Conservation (phyloP, 2,888 invertebrate genomes). For the Diaperis boleti region DNA sequence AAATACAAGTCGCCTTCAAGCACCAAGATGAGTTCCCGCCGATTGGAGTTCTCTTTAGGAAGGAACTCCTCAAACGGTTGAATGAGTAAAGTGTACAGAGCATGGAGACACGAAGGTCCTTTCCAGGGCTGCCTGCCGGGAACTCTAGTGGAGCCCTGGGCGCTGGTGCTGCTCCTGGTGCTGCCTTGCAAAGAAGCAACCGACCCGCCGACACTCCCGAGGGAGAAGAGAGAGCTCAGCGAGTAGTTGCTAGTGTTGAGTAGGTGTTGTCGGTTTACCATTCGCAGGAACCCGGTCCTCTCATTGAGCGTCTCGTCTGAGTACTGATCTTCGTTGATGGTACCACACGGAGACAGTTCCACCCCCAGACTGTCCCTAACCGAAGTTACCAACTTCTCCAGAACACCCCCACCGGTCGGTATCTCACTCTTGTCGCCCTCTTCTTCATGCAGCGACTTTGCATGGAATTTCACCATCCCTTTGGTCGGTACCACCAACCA, state of each 20-base stretch:
- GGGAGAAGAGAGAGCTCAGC: conserved; percentile 89
- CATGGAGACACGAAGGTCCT: conserved; percentile 87
- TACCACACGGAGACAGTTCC: conserved; percentile 60
- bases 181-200: conserved; percentile 82
- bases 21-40: conserved; percentile 85
- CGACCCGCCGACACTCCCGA: conserved; percentile 85
- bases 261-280: conserved; percentile 83
- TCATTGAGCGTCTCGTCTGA: conserved; percentile 62
- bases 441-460: conserved; percentile 74
- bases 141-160: conserved; percentile 71
- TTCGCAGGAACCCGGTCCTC: conserved; percentile 55
- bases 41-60: conserved; percentile 72
- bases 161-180: conserved; percentile 63
- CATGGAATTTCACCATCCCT: conserved; percentile 82
- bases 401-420: conserved; percentile 67
- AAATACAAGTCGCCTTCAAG: conserved; percentile 91
- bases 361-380: conserved; percentile 79
- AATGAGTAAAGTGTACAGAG: conserved; percentile 87
- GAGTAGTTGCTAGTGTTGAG: conserved; percentile 96
- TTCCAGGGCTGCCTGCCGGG: conserved; percentile 82
- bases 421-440: conserved; percentile 71
- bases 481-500: conserved; percentile 88
- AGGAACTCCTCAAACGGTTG: conserved; percentile 93
- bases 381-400: conserved; percentile 78
- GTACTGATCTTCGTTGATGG: conserved; percentile 70